Percentiles rank a stretch among this genome's conserved stretches.
These are phyloP conservation scores for Xiphophorus hellerii DNA, from an alignment of 2,113 vertebrate species.

Conservation along the genomic window DNA sequence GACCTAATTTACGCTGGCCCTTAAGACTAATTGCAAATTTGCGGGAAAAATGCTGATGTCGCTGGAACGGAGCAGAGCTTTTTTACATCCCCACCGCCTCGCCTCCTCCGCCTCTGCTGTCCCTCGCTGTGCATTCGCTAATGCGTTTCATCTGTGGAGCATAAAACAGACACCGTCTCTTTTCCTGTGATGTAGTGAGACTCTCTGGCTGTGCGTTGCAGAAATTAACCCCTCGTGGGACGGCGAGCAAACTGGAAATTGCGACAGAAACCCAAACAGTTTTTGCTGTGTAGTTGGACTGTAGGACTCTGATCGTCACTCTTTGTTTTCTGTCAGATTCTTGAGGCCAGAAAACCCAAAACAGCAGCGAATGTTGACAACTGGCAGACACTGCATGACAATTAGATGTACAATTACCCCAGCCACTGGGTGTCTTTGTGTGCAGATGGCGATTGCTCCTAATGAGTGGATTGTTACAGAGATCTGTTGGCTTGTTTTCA, in stretches of 20 bases:
- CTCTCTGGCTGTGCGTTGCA: conserved; percentile 9
- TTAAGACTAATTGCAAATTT: conserved; percentile 99
- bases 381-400: conserved; percentile 64
- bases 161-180: conserved; percentile 91
- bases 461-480: conserved; percentile 41
- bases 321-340: conserved; percentile 55
- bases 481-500: background rate
- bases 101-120: conserved; percentile 78
- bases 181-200: conserved; percentile 45
- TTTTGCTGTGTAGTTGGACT: conserved; percentile 71
- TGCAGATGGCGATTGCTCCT: conserved; percentile 57
- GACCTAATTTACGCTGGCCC: conserved; percentile 98
- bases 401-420: conserved; percentile 68
- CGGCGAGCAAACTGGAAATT: conserved; percentile 67
- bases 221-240: conserved; percentile 58
- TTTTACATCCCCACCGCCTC: conserved; percentile 24
- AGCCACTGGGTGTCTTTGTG: conserved; percentile 55
- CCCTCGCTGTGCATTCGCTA: conserved; percentile 97
- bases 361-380: conserved; percentile 62
- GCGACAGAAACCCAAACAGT: conserved; percentile 71
- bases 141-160: conserved; percentile 97
- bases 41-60: conserved; percentile 97
- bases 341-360: conserved; percentile 63
- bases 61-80: conserved; percentile 85
- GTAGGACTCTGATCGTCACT: conserved; percentile 51